Evolutionary conservation across 1,140 invertebrate genomes (phyloP), one percentile per base, ranked within the genome.

Genomic region (Ostrea edulis): DNA sequence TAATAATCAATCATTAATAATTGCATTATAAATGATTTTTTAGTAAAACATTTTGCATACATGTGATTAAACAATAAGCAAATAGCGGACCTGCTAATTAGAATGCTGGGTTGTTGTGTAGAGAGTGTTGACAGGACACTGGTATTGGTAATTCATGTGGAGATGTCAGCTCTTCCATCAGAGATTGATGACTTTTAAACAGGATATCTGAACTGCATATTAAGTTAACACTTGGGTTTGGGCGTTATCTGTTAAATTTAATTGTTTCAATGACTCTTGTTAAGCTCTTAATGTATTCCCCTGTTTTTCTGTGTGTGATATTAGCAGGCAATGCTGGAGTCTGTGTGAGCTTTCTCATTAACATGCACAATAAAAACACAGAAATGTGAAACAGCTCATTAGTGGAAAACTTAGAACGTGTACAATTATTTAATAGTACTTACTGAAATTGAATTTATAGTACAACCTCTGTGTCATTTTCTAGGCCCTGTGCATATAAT

Each of bases 211-310:
- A 17, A 29, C 68, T 35, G 25, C 29, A 35, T 77, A 77, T 29
- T 25, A 77, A 77, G 68, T 77, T 25, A 29, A 77, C 68, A 77
- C 68, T 11, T 77, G 35, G 68, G 35, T 77, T 77, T 77, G 68
- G 68, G 68, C 68, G 68, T 77, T 77, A 77, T 77, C 68, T 77
- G 68, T 77, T 77, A 77, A 77, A 77, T 22, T 77, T 77, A 77
- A 77, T 77, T 77, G 68, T 77, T 77, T 77, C 68, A 77, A 77
- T 77, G 68, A 77, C 68, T 25, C n/a, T n/a, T 62, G 58, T 62
- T 62, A 62, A 62, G 58, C n/a, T n/a, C 25, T 35, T 77, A 71
- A 77, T 77, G 68, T 35, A 77, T 77, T 77, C 68, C 29, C 9
- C 25, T 25, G 29, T 77, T 77, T 17, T 62, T 25, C 9, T 29